Base-by-base conservation (phyloP, 2,888 invertebrate genomes). In the Peribatodes rhomboidaria region DNA sequence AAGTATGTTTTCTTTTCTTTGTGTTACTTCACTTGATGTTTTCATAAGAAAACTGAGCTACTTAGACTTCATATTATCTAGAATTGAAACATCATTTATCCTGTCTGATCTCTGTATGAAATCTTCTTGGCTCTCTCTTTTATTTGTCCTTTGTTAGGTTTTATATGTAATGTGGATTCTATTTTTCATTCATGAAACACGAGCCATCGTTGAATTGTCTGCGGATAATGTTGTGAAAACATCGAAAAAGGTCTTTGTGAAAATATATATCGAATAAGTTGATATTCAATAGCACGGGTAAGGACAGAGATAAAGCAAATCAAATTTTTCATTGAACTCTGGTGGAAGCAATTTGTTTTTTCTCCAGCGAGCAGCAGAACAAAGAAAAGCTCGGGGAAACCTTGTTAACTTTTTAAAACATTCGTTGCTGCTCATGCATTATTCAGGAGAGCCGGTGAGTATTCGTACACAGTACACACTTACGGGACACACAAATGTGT, bases 331-430 rank as follows among this genome's bases (percentile, higher is more conserved):
- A 72, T 73, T 74, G 74, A 74, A 75, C 76, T 79, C 76, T 77
- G 73, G 82, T 83, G 79, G 77, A 83, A 82, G 88, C 85, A 87
- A 89, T 89, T 87, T 86, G 87, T 86, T 90, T 87, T 67, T 84
- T 82, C 83, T 81, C 75, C 80, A 72, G 83, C 82, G 86, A 88
- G 85, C 82, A 84, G 82, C 84, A 84, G 86, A 88, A 89, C 88
- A 91, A 90, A 88, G 89, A 85, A 88, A 90, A 90, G 83, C 87
- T 87, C 83, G 85, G 71, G 87, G 85, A 89, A 90, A 92, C 84
- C 90, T 90, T 89, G 90, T 91, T 90, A 91, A 90, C 89, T 91
- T 91, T 92, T 90, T 89, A 90, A 91, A 90, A 86, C 87, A 88
- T 89, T 89, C 86, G 85, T 85, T 85, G 84, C 76, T 80, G 74